Conservation (phyloP, 2,113 vertebrate genomes). For the Ceuthmochares aereus region DNA sequence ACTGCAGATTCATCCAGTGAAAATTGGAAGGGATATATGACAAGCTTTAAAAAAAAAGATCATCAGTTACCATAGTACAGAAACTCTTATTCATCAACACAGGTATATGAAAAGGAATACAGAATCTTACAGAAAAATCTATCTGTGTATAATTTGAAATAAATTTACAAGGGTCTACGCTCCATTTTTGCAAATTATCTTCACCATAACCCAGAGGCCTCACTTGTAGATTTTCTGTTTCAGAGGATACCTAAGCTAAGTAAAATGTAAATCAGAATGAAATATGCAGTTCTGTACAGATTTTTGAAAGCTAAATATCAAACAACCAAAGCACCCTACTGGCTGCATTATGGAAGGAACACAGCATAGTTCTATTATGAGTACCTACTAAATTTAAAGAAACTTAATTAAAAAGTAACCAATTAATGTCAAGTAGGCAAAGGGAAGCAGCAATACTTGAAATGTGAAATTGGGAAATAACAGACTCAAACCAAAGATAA, state of each 20-base stretch:
- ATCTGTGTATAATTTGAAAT: neutral
- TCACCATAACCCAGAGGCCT: neutral
- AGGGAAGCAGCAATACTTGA: neutral
- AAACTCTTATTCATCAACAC: neutral
- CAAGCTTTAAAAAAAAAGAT: neutral
- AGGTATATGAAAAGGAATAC: neutral
- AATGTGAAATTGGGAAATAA: neutral
- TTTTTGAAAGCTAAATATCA: slow-evolving; percentile 5
- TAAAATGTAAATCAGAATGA: slow-evolving; percentile 26
- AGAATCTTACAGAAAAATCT: neutral
- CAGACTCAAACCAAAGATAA: neutral
- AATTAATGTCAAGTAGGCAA: neutral
- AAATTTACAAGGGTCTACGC: neutral
- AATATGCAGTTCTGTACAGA: neutral
- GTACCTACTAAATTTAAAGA: neutral
- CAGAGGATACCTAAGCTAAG: neutral
- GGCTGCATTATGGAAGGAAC: neutral
- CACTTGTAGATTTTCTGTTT: neutral
- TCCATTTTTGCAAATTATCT: neutral
- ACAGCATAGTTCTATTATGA: neutral
- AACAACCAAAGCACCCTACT: slow-evolving; percentile 28
- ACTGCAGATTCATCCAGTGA: neutral
- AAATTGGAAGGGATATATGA: neutral
- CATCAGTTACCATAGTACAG: neutral
- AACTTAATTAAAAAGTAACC: neutral